These are phyloP conservation scores for Amphiduros pacificus DNA, from an alignment of 2,888 invertebrate species.

Conservation along the genomic window DNA sequence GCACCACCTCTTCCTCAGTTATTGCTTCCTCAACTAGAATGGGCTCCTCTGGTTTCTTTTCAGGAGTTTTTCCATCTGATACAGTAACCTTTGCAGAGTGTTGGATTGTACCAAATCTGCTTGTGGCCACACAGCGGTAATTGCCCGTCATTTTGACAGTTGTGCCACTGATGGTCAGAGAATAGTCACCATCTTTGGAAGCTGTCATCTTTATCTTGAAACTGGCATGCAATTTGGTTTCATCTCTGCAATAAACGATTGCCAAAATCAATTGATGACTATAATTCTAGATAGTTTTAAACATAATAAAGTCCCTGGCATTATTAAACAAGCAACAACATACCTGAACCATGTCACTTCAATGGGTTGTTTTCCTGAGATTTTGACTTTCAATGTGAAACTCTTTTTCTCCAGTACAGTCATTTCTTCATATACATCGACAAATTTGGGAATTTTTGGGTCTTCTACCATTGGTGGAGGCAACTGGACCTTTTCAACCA, in stretches of 20 bases:
- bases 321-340: too few species aligned
- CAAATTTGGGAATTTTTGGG: conserved; percentile 69
- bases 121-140: conserved; percentile 32
- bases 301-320: too few species aligned
- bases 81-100: conserved; percentile 68
- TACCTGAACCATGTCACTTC: conserved; percentile 87
- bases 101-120: conserved; percentile 27
- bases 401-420: conserved; percentile 52
- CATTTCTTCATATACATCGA: conserved; percentile 81
- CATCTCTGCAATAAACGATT: neutral
- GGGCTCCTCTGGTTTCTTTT: conserved; percentile 25
- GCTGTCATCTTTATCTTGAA: conserved; percentile 77
- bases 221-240: conserved; percentile 74
- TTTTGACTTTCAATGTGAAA: conserved; percentile 71
- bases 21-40: neutral
- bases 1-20: conserved; percentile 18
- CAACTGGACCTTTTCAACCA: conserved; percentile 67
- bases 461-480: conserved; percentile 81
- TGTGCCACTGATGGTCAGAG: conserved; percentile 42
- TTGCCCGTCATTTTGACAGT: conserved; percentile 51
- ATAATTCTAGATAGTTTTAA: neutral
- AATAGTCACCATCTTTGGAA: conserved; percentile 59
- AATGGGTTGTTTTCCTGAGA: conserved; percentile 85
- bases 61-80: conserved; percentile 17
- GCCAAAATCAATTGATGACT: neutral